These are phyloP conservation scores for Hemicentrotus pulcherrimus DNA, from an alignment of 35 echinoderm and acorn worm genomes.

Conservation along the genomic window DNA sequence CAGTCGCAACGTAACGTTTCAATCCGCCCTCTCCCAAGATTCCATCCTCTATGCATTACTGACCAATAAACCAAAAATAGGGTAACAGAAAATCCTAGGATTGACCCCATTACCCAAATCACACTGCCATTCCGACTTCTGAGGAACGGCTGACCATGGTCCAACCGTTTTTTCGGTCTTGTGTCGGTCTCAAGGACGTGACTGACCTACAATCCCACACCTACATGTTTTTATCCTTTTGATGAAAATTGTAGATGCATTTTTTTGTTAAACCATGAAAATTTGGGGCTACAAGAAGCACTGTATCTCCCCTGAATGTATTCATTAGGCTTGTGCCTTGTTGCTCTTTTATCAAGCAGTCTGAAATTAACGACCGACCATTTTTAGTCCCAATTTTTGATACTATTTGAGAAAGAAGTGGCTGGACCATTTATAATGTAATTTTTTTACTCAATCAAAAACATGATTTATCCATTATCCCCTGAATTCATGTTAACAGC, in stretches of 20 bases:
- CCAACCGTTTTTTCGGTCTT: too few relatives aligned
- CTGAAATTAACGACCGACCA: not conserved
- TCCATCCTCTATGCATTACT: not conserved
- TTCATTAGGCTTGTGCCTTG: not conserved
- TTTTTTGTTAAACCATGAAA: not conserved
- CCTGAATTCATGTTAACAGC: not conserved
- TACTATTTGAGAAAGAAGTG: not conserved
- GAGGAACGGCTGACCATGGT: too few relatives aligned
- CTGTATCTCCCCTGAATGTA: not conserved
- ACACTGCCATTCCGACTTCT: not conserved
- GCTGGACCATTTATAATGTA: not conserved
- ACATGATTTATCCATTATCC: not conserved
- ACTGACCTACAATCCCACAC: too few relatives aligned
- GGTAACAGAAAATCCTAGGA: not conserved
- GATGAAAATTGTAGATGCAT: not conserved
- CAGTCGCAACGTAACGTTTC: slow-evolving; percentile 13
- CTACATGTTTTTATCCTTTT: not conserved
- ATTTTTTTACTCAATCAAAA: not conserved
- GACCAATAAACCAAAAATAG: not conserved
- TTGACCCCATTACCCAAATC: not conserved
- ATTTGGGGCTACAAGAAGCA: too few relatives aligned
- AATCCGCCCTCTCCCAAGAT: not conserved
- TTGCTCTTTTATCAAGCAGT: not conserved
- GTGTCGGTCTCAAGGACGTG: too few relatives aligned
- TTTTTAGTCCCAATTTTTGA: not conserved